Percentiles rank a stretch among this genome's conserved stretches.
Conservation (phyloP, 2,113 vertebrate species). For the Neotragus pygmaeus region DNA sequence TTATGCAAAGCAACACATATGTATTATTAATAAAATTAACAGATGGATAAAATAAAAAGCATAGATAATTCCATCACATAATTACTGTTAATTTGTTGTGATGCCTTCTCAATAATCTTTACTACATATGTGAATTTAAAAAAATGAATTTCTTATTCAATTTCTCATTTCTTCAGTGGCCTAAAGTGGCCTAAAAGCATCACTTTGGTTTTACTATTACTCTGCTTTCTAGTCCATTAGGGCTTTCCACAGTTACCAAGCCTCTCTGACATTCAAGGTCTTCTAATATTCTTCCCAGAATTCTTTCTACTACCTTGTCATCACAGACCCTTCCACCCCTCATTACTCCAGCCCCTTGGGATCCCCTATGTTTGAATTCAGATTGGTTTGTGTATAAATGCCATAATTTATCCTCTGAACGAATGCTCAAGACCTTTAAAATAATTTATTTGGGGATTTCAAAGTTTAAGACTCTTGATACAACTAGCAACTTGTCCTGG, state of each 20-base stretch:
- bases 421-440: constrained; percentile 44
- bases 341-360: background rate
- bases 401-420: constrained; percentile 22
- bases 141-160: background rate
- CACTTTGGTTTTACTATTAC: background rate
- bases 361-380: background rate
- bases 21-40: background rate
- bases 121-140: background rate
- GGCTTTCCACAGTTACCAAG: background rate
- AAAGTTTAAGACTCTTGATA: constrained; percentile 26
- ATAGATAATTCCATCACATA: background rate
- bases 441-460: constrained; percentile 36
- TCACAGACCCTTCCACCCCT: background rate
- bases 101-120: background rate
- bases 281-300: constrained; percentile 31
- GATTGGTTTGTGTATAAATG: constrained; percentile 19
- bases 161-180: background rate
- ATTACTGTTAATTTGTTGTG: background rate
- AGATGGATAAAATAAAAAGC: background rate
- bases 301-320: background rate
- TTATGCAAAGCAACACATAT: background rate
- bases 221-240: background rate
- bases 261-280: background rate
- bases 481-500: constrained; percentile 37
- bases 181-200: background rate